Percentiles rank a stretch among this genome's conserved stretches.
Evolutionary conservation across 2,888 invertebrate genomes (phyloP).

Genomic region (Pheosia gnoma): DNA sequence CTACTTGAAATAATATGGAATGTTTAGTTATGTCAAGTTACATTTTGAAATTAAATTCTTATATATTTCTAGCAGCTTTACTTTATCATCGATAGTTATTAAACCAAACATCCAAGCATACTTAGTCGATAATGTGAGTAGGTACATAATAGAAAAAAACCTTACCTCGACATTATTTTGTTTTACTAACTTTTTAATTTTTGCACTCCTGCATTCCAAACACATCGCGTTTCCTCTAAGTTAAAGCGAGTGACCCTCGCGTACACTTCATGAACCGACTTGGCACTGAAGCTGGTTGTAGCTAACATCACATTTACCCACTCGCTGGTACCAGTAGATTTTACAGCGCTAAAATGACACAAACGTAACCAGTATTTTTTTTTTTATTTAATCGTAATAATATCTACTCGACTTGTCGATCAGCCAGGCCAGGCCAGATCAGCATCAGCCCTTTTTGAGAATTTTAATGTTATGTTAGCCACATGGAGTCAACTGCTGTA

Average conservation of each 20-base stretch:
- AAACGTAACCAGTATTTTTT: background rate
- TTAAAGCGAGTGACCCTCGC: constrained; percentile 24
- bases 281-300: constrained; percentile 50
- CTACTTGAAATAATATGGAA: background rate
- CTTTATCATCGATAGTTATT: background rate
- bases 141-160: too few species aligned
- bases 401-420: too few species aligned
- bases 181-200: background rate
- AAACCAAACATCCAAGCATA: too few species aligned
- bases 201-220: background rate
- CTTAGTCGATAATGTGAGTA: too few species aligned
- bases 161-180: background rate
- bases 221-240: constrained; percentile 4
- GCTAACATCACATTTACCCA: constrained; percentile 25
- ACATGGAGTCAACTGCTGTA: too few species aligned
- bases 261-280: constrained; percentile 58
- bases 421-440: too few species aligned
- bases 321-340: background rate
- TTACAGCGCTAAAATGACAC: background rate
- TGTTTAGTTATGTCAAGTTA: background rate
- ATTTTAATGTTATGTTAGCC: too few species aligned
- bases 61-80: background rate
- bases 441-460: too few species aligned
- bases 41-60: background rate
- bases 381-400: too few species aligned